Percentiles rank a stretch among this genome's conserved stretches.
phyloP scores from a whole-genome alignment of 2,888 invertebrate species.

The Proisotoma minuta region DNA sequence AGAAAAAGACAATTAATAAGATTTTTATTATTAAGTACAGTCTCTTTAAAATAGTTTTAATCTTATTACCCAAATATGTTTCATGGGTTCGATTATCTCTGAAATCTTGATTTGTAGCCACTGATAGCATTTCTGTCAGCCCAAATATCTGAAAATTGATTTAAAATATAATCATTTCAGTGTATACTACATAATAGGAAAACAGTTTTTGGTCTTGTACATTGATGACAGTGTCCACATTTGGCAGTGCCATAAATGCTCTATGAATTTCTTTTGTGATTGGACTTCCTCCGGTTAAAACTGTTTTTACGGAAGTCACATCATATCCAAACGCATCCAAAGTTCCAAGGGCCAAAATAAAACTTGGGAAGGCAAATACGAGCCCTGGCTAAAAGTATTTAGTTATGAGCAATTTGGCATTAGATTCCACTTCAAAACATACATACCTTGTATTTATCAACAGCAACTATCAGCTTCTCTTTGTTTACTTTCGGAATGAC shows the following conservation, averaged over 20 bases:
- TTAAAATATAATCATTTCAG: too few species aligned
- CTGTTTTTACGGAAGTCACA: slow-evolving; percentile 21
- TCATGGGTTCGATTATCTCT: too few species aligned
- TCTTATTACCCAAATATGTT: too few species aligned
- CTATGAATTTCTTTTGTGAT: slow-evolving; percentile 14
- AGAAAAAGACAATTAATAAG: too few species aligned
- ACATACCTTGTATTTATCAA: slow-evolving; percentile 36
- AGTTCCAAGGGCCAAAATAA: slow-evolving; percentile 14
- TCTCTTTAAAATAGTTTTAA: too few species aligned
- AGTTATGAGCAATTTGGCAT: too few species aligned
- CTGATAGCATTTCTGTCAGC: not conserved
- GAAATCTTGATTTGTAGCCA: not conserved
- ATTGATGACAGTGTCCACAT: slow-evolving; percentile 16
- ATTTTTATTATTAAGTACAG: too few species aligned
- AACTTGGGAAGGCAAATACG: slow-evolving; percentile 24
- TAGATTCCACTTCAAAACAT: not conserved
- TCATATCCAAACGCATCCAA: slow-evolving; percentile 17
- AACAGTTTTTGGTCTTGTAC: too few species aligned
- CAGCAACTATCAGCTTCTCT: slow-evolving; percentile 32
- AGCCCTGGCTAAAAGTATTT: slow-evolving; percentile 23
- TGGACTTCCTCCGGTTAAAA: slow-evolving; percentile 19
- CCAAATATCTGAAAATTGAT: not conserved
- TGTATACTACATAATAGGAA: too few species aligned
- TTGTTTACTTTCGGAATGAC: slow-evolving; percentile 27
- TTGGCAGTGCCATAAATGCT: slow-evolving; percentile 8